Conservation (phyloP, 2,797 vertebrate species). For the Rhyacichthys aspro region DNA sequence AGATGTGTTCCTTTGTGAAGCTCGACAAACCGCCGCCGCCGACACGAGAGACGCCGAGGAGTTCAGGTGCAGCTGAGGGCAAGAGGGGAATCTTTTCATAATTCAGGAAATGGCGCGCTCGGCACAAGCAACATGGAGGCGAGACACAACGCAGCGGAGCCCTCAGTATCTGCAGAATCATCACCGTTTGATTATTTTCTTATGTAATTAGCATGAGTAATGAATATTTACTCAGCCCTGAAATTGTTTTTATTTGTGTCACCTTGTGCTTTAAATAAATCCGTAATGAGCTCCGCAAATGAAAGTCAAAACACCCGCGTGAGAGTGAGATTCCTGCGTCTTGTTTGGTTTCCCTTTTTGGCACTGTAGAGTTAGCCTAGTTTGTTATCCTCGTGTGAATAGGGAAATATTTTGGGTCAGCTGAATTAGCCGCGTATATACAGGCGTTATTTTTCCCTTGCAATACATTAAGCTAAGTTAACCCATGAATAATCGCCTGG, state of each 20-base stretch:
- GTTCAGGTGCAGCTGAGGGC: constrained; percentile 1
- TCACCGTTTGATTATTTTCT: not conserved
- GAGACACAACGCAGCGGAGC: no score
- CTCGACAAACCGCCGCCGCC: not conserved
- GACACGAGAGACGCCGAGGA: not conserved
- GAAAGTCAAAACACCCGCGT: constrained; percentile 1
- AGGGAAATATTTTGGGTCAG: constrained; percentile 50
- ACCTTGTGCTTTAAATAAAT: constrained; percentile 3
- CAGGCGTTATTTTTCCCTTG: constrained; percentile 57
- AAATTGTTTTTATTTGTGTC: constrained; percentile 1
- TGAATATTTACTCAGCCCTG: constrained; percentile 14
- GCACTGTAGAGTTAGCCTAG: constrained; percentile 25
- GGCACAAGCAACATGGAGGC: not conserved
- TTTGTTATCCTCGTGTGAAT: constrained; percentile 30
- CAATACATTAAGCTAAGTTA: constrained; percentile 63
- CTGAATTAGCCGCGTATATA: constrained; percentile 59
- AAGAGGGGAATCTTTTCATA: not conserved
- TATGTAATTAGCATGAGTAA: constrained; percentile 4
- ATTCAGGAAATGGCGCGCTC: not conserved
- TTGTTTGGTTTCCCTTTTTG: constrained; percentile 11
- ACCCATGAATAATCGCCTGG: constrained; percentile 69
- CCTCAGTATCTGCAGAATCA: not conserved
- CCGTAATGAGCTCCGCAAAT: not conserved
- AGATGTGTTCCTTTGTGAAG: not conserved
- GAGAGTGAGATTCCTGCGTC: constrained; percentile 1